Percentiles rank a stretch among this genome's conserved stretches.
Evolutionary conservation across 1,140 invertebrate genomes (phyloP).

Genomic region (Arion vulgaris): DNA sequence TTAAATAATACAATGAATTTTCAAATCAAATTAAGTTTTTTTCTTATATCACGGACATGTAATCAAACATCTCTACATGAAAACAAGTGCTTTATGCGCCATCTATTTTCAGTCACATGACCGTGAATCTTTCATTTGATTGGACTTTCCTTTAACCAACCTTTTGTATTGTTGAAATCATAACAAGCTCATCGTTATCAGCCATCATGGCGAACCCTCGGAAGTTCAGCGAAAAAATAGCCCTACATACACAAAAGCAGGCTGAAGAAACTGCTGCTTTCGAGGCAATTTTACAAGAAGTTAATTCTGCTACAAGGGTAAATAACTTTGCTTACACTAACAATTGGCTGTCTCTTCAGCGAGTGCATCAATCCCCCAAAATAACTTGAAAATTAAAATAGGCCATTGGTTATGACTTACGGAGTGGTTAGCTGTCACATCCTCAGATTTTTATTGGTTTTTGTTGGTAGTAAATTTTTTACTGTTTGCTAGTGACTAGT

Average conservation of each 20-base stretch:
- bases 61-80: background rate
- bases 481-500: no score
- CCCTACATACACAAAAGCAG: slow-evolving; percentile 96
- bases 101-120: slow-evolving; percentile 63
- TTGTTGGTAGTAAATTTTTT: no score
- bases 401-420: background rate
- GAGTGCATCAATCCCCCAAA: background rate
- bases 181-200: slow-evolving; percentile 69
- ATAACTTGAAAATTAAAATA: background rate
- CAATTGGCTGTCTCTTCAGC: background rate
- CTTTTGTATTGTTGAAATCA: slow-evolving; percentile 70
- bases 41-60: no score
- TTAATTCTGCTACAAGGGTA: slow-evolving; percentile 84
- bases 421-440: no score
- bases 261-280: slow-evolving; percentile 96
- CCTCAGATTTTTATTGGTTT: no score
- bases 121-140: slow-evolving; percentile 53
- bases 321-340: slow-evolving; percentile 36
- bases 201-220: slow-evolving; percentile 84
- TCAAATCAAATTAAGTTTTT: no score
- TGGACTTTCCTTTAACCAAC: slow-evolving; percentile 59
- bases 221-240: slow-evolving; percentile 99
- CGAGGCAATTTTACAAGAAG: slow-evolving; percentile 96
- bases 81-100: slow-evolving; percentile 42
- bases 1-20: no score